Conservation (phyloP, 2,888 invertebrate genomes). For the Nineta flava region DNA sequence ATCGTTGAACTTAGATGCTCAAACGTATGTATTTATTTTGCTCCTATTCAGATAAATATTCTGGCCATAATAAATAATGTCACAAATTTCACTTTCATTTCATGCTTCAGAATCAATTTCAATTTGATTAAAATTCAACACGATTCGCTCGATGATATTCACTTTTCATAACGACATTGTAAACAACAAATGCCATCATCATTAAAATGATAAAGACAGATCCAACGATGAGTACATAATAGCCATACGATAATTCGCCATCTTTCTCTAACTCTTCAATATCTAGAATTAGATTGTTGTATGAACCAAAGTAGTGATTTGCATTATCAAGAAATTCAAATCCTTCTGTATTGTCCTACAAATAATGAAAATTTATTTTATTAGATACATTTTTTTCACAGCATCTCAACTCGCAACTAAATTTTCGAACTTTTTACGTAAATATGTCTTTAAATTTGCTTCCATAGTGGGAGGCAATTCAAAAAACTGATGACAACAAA, state of each 20-base stretch:
- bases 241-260: background rate
- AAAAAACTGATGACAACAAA: too few species aligned
- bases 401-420: too few species aligned
- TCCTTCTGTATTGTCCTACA: background rate
- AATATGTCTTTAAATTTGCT: too few species aligned
- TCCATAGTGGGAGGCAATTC: too few species aligned
- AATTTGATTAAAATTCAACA: background rate
- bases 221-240: background rate
- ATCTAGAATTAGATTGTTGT: background rate
- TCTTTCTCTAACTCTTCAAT: background rate
- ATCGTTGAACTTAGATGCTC: too few species aligned
- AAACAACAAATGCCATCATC: background rate
- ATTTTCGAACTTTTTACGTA: too few species aligned
- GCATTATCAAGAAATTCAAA: background rate
- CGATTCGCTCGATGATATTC: background rate
- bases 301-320: background rate
- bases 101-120: too few species aligned
- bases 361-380: background rate
- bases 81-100: too few species aligned
- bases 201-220: background rate
- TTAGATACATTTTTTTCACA: too few species aligned
- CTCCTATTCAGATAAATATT: too few species aligned
- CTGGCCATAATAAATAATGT: too few species aligned
- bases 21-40: too few species aligned
- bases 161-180: background rate